phyloP scores from a whole-genome alignment of 2,888 invertebrate species.

The Dicyrtomina minuta region DNA sequence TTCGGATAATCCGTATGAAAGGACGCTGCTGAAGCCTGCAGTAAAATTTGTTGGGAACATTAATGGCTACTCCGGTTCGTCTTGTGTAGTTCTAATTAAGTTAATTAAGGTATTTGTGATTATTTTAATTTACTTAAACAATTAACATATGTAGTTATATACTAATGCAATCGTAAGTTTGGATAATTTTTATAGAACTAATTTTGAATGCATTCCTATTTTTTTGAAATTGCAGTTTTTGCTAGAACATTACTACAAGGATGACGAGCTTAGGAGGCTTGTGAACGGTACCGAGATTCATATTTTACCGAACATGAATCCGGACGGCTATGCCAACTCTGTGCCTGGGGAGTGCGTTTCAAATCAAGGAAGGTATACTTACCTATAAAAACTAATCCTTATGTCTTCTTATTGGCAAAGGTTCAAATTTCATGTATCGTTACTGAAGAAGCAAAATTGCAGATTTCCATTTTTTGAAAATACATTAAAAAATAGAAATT shows the following conservation, averaged over 20 bases:
- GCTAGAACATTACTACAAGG: conserved; percentile 56
- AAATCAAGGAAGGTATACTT: conserved; percentile 40
- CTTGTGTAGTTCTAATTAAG: conserved; percentile 58
- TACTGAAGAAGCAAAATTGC: no score
- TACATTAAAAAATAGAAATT: no score
- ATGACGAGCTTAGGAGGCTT: not conserved
- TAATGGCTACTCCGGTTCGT: conserved; percentile 61
- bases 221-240: conserved; percentile 59
- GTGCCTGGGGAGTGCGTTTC: conserved; percentile 41
- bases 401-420: no score
- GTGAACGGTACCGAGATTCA: conserved; percentile 59
- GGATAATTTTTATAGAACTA: no score
- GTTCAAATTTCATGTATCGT: no score
- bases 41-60: conserved; percentile 61
- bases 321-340: conserved; percentile 59
- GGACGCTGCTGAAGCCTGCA: conserved; percentile 60
- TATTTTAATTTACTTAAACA: not conserved
- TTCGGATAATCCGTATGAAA: conserved; percentile 58
- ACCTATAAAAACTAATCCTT: no score
- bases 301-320: conserved; percentile 65
- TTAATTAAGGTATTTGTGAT: conserved; percentile 56
- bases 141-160: not conserved
- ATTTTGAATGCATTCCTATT: not conserved
- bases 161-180: not conserved
- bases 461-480: no score